Evolutionary conservation across 2,888 invertebrate species (phyloP), one percentile per base, ranked within the genome.

Genomic region (Cordylochernes scorpioides): DNA sequence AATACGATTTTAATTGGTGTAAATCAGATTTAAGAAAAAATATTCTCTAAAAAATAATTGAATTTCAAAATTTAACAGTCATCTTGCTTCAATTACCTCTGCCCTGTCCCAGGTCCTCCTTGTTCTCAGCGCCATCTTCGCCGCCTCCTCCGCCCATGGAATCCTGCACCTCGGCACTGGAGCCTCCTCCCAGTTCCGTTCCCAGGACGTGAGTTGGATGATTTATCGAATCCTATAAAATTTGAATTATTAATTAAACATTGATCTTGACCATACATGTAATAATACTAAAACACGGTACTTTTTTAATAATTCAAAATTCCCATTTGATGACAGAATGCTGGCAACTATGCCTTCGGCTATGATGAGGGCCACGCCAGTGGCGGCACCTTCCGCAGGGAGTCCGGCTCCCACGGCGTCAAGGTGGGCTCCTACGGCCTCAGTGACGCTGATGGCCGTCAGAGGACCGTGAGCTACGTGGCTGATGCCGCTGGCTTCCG

Each of bases 401-500:
- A 35, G 17, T 24, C 29, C 8, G 35, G 35, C 7, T 26, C 29
- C 3, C 25, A 22, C 2, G 34, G 32, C 10, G 3, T 8, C 9
- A 10, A 15, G 19, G 24, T 21, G 15, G 34, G 34, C 3, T 32
- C 32, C 15, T 34, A 34, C 17, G 32, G 29, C n/a, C 29, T 34
- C 2, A 16, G 24, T 5, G 34, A 34, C 14, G 25, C 25, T 13
- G 34, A 34, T 25, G 34, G 34, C 2, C 28, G 34, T 28, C 12
- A 17, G 5, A 18, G 34, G 17, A 18, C 32, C 9, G 34, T 34
- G n/a, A 25, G 32, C 18, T 34, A 34, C 12, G 29, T 34, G 21
- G 34, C 34, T 15, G 34, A 34, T 17, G 33, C 29, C 3, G 27
- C 13, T 13, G 34, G 34, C 15, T 34, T 33, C 33, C 28, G 34